Conservation (phyloP, 1,140 invertebrate genomes). For the Trinorchestia longiramus region DNA sequence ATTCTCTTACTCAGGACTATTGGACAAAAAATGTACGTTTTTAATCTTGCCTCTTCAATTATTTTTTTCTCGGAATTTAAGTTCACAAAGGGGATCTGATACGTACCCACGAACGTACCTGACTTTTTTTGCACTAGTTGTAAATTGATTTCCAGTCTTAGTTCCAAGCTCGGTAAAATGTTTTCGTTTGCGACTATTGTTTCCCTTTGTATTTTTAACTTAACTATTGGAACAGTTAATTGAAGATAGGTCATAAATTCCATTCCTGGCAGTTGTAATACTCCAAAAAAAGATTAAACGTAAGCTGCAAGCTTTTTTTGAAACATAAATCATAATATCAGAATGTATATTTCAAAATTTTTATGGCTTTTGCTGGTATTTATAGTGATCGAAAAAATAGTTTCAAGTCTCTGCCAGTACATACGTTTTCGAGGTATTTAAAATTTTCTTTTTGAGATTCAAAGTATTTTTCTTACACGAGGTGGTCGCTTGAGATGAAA, state of each 20-base stretch:
- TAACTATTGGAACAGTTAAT: background rate
- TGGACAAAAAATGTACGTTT: background rate
- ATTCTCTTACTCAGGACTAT: background rate
- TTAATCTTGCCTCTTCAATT: background rate
- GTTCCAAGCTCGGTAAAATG: background rate
- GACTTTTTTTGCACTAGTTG: background rate
- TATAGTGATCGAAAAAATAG: background rate
- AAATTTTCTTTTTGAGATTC: no score
- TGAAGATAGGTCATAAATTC: background rate
- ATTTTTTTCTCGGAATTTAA: background rate
- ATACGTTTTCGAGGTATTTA: background rate
- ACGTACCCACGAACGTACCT: background rate
- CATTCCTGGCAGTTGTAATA: no score
- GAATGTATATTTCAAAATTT: no score
- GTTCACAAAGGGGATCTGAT: background rate
- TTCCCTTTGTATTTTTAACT: background rate
- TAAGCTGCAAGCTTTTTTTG: no score
- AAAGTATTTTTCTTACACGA: no score
- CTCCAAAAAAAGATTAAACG: no score
- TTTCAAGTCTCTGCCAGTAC: background rate
- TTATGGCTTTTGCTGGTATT: no score
- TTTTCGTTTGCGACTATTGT: background rate
- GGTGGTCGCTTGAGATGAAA: no score
- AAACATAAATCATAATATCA: no score
- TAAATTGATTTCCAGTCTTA: background rate